Evolutionary conservation across 2,888 invertebrate species (phyloP), one percentile per base, ranked within the genome.

Genomic region (Spicauda simplicius): DNA sequence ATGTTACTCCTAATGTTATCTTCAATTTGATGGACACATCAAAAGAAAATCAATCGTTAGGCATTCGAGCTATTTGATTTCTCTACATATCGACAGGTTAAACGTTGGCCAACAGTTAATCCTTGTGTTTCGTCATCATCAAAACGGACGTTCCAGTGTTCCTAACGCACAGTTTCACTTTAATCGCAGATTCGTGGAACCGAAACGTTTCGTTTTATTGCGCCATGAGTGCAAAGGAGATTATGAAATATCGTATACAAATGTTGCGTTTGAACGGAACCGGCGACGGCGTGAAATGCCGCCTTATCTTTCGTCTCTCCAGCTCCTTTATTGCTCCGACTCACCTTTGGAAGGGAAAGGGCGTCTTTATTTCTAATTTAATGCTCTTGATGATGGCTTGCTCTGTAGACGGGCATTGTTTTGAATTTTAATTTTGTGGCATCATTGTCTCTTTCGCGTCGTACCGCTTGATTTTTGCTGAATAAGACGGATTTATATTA

Each of bases 151-250:
- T 67, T 58, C 41, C 67, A 6, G 69, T 72, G 69, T 73, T 73
- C 72, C 75, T 73, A 73, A 73, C 66, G 61, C 69, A 66, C 50
- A 70, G 72, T 72, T 74, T 74, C 74, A 73, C 72, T 71, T 63
- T 63, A 69, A 69, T 71, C 66, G 68, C 71, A 58, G 19, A 52
- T 64, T 64, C 64, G 64, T 64, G 64, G 64, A 64, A 64, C 64
- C 57, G 64, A 20, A 69, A 65, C 64, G 66, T 73, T 74, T 72
- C 73, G 70, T 67, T 71, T 30, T 53, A 68, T 70, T 73, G 72
- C 73, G 70, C 64, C 68, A 70, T 55, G 55, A 45, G 14, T 48
- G 25, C 30, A 37, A 70, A 68, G 75, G 69, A 71, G 69, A 69
- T 75, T 75, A 70, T 56, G 73, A 70, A 75, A 74, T 69, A 66